These are phyloP conservation scores for Eustalomyia histrio DNA, from an alignment of 2,888 invertebrate genomes.

Conservation along the genomic window DNA sequence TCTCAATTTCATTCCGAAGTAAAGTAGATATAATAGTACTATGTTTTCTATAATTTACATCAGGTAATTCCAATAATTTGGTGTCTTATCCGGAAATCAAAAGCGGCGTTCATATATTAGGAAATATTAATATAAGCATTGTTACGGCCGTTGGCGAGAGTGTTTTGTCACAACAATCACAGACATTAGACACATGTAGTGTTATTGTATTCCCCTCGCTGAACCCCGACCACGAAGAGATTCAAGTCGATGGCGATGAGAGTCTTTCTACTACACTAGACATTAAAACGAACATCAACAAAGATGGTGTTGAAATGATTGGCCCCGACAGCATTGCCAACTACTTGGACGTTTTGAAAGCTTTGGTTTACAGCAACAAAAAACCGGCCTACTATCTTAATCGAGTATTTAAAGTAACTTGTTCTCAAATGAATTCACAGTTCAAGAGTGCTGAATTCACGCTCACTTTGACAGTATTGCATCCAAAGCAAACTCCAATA, in stretches of 20 bases:
- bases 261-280: constrained; percentile 77
- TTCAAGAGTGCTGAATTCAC: constrained; percentile 98
- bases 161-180: constrained; percentile 76
- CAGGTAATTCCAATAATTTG: constrained; percentile 77
- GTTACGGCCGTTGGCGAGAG: constrained; percentile 71
- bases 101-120: constrained; percentile 91
- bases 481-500: constrained; percentile 83
- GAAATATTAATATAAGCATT: constrained; percentile 89
- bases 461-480: constrained; percentile 94
- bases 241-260: constrained; percentile 78
- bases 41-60: not conserved
- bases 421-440: constrained; percentile 95
- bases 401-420: constrained; percentile 96
- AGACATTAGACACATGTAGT: constrained; percentile 94
- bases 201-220: constrained; percentile 96
- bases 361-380: constrained; percentile 94
- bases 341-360: constrained; percentile 77
- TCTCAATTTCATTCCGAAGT: no score
- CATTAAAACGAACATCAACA: constrained; percentile 87
- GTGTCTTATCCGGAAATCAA: constrained; percentile 79
- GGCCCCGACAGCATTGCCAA: constrained; percentile 77
- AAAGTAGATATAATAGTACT: no score
- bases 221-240: constrained; percentile 96
- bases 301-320: constrained; percentile 87
- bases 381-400: constrained; percentile 97